Evolutionary conservation across 1,140 invertebrate genomes (phyloP), one percentile per base, ranked within the genome.

Genomic region (Homalodisca vitripennis): DNA sequence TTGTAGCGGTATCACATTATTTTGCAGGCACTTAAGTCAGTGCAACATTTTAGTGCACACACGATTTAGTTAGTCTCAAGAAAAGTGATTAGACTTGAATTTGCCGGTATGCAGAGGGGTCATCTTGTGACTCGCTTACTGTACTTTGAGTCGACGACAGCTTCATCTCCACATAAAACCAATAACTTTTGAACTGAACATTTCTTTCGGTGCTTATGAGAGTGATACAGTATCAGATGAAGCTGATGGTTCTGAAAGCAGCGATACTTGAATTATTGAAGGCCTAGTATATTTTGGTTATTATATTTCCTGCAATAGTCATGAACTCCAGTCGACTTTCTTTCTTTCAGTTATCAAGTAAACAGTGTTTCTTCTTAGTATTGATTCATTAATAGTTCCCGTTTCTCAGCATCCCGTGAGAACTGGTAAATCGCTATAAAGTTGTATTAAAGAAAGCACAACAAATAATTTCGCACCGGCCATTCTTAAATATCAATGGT

Each of bases 381-480:
- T 55, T 55, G 51, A 55, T 20, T 55, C 24, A 41, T 10, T 41
- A 10, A 41, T 41, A 41, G 3, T 66, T 34, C 17, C 17, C 46
- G 46, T 34, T 30, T 32, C 64, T 41, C 64, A 20, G n/a, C 46
- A 14, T 6, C 41, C 64, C 3, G 29, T 66, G 41, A 66, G 29
- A 2, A 66, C 29, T 20, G 64, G 64, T 46, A 66, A 20, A 66
- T 22, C 64, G n/a, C 27, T 66, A 66, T 66, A 30, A 66, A 30
- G 64, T 34, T n/a, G 41, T 66, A 22, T 22, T 47, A 66, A 27
- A 66, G 20, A 66, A 47, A 41, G 64, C 64, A 66, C 29, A 66
- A 41, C n/a, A n/a, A n/a, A n/a, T n/a, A n/a, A n/a, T n/a, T n/a
- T n/a, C n/a, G n/a, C n/a, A n/a, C n/a, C n/a, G n/a, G n/a, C n/a